Evolutionary conservation across 2,888 invertebrate genomes (phyloP).

Genomic region (Invenusta paracnida): DNA sequence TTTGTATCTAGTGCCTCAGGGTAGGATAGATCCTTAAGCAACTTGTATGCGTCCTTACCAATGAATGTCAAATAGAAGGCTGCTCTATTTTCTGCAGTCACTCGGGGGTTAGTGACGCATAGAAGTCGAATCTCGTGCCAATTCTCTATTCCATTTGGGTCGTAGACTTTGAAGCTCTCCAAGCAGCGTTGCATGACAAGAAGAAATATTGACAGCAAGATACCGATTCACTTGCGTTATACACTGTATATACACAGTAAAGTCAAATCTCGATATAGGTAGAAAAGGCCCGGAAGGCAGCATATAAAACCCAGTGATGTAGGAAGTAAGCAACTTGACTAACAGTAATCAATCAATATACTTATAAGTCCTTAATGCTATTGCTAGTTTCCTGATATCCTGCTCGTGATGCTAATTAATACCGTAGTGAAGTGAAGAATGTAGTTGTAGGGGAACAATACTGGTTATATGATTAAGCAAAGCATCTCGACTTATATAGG

Average conservation of each 20-base stretch:
- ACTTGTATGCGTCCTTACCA: background rate
- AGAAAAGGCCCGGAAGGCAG: too few species aligned
- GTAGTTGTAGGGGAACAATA: background rate
- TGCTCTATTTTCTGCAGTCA: background rate
- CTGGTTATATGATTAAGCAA: background rate
- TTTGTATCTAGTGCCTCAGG: background rate
- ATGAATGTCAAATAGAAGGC: background rate
- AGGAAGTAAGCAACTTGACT: background rate
- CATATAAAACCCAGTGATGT: too few species aligned
- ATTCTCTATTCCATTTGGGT: background rate
- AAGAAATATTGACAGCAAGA: too few species aligned
- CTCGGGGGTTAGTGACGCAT: background rate
- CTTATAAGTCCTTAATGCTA: too few species aligned
- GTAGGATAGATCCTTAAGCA: conserved; percentile 2
- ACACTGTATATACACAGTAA: too few species aligned
- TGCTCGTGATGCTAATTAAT: conserved; percentile 15
- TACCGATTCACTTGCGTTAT: too few species aligned
- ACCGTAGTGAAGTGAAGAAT: background rate
- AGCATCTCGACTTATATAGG: background rate
- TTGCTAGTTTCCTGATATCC: too few species aligned
- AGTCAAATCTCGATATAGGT: too few species aligned
- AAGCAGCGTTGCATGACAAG: background rate
- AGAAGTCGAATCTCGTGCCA: background rate
- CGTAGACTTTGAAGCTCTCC: background rate
- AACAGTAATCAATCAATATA: background rate